phyloP scores from a whole-genome alignment of 2,888 invertebrate genomes.

The Ennomos fuscantarius region DNA sequence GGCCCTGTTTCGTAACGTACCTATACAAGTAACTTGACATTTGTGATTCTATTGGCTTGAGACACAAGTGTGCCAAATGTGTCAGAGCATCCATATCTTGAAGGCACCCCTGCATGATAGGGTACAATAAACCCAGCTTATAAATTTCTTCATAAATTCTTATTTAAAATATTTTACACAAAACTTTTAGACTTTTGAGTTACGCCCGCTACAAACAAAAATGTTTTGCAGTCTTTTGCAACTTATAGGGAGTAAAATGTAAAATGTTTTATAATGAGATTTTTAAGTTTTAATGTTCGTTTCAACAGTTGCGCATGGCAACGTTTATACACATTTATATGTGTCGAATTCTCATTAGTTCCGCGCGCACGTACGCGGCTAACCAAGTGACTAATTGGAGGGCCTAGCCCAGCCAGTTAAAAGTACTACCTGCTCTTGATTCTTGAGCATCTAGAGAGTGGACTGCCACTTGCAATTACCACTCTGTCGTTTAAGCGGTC shows the following conservation, averaged over 20 bases:
- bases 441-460: constrained; percentile 3
- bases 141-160: constrained; percentile 3
- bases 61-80: background rate
- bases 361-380: constrained; percentile 43
- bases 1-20: constrained; percentile 15
- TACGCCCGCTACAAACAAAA: background rate
- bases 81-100: too few species aligned
- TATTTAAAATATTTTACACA: constrained; percentile 8
- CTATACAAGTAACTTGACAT: background rate
- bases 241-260: background rate
- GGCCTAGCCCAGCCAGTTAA: constrained; percentile 45
- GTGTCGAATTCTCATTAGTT: constrained; percentile 30
- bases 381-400: constrained; percentile 64
- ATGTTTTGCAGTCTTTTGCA: constrained; percentile 1
- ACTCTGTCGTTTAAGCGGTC: constrained; percentile 19
- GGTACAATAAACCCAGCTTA: background rate
- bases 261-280: background rate
- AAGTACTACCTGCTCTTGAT: constrained; percentile 34
- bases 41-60: background rate
- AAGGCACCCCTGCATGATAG: too few species aligned
- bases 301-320: background rate
- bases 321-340: constrained; percentile 1
- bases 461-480: constrained; percentile 31
- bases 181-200: background rate
- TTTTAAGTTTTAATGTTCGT: constrained; percentile 6